These are phyloP conservation scores for Drosophila quadrilineata DNA, from an alignment of 1,140 invertebrate species.

Conservation along the genomic window DNA sequence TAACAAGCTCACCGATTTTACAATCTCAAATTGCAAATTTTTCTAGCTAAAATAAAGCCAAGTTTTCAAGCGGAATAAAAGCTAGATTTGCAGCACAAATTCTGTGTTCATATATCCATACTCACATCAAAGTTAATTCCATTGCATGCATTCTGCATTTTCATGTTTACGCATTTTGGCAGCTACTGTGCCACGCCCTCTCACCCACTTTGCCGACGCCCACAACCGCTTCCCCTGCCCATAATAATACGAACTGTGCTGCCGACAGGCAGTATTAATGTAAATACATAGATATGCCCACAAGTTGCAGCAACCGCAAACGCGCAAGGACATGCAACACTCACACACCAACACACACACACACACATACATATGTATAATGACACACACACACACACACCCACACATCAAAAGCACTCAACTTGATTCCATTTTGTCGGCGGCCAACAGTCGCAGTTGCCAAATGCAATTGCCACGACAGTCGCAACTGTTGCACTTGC, in stretches of 20 bases:
- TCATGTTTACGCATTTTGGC: conserved; percentile 17
- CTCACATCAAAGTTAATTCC: conserved; percentile 40
- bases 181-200: too few species aligned
- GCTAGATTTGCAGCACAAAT: too few species aligned
- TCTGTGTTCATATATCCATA: not conserved
- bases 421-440: conserved; percentile 35
- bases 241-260: not conserved
- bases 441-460: conserved; percentile 12
- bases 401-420: conserved; percentile 27
- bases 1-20: too few species aligned
- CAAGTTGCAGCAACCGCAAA: conserved; percentile 20
- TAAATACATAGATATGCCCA: conserved; percentile 22
- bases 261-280: conserved; percentile 16
- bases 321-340: not conserved
- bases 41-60: too few species aligned
- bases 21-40: too few species aligned
- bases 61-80: too few species aligned
- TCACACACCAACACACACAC: not conserved
- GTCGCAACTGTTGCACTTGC: conserved; percentile 37
- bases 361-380: too few species aligned
- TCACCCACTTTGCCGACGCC: too few species aligned
- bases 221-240: not conserved
- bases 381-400: not conserved
- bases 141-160: conserved; percentile 23
- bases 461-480: conserved; percentile 31